Evolutionary conservation across 2,888 invertebrate genomes (phyloP), one percentile per base, ranked within the genome.

Genomic region (Clostera curtula): DNA sequence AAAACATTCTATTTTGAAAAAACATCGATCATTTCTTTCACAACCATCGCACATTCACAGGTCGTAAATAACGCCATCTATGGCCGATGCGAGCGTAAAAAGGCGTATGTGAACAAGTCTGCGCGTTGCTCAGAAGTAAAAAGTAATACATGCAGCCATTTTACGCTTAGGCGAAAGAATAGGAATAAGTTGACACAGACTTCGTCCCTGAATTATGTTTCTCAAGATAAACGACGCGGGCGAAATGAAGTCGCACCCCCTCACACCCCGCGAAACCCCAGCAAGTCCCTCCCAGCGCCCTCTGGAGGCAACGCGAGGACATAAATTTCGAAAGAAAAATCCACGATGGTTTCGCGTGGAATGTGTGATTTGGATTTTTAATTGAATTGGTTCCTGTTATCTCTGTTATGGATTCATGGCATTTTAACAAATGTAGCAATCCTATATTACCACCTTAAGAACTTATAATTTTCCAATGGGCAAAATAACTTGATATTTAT

Each of bases 151-250:
- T 61, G 62, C 49, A 64, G 61, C 77, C 73, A 77, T 83, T 82
- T 80, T 72, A 76, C 77, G 82, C 70, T 79, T 74, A 79, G 71
- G 67, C 70, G 72, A 83, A 82, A 82, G 83, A 85, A 84, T 85
- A 76, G 77, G 83, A 82, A 83, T 85, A 85, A 84, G 83, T 84
- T 85, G 85, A 85, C 85, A 84, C 80, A 77, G 85, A 72, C 85
- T 82, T 80, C 70, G 74, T 70, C 67, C 74, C 72, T 83, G 88
- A 88, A 82, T 88, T 88, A 88, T 88, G 87, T 86, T 85, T 79
- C 85, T 86, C 82, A 88, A 88, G 88, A 88, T 88, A 88, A 88
- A 88, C 88, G 88, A 86, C 87, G 85, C 83, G 85, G 86, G 87
- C 88, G 87, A 88, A 88, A 88, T 88, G 88, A 88, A 88, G 88